Percentiles rank a stretch among this genome's conserved stretches.
Conservation (phyloP, 2,888 invertebrate genomes). For the Hipparchia sbordonii region DNA sequence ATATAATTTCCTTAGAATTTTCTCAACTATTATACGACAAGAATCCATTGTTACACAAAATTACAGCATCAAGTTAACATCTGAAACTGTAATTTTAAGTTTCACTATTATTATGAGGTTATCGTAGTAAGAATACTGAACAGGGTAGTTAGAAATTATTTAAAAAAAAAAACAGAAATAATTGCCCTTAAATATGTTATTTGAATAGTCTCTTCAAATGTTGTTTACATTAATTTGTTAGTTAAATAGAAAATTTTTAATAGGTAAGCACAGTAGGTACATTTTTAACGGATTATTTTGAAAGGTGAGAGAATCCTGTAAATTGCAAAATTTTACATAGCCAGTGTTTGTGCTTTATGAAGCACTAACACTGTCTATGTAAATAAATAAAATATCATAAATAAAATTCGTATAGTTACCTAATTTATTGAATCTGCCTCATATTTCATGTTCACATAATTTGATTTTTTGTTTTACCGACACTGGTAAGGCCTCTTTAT, state of each 20-base stretch:
- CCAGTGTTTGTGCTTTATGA: no score
- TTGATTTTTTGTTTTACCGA: no score
- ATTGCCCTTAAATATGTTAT: background rate
- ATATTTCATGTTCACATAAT: no score
- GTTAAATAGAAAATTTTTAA: background rate
- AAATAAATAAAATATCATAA: no score
- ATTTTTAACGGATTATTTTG: background rate
- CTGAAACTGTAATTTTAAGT: constrained; percentile 1
- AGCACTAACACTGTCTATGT: no score
- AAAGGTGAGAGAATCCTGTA: background rate
- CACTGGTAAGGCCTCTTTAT: no score
- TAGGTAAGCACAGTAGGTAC: no score
- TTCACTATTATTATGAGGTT: constrained; percentile 12
- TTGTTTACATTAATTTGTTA: background rate
- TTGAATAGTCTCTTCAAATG: background rate
- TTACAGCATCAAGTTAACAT: background rate
- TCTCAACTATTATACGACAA: background rate
- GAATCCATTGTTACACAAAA: background rate
- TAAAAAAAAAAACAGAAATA: background rate
- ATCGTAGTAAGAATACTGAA: constrained; percentile 23
- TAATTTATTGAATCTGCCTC: no score
- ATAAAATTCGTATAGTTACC: no score
- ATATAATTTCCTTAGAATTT: constrained; percentile 5
- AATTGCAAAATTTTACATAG: no score
- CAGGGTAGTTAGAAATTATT: constrained; percentile 34